Conservation (phyloP, 2,888 invertebrate genomes). For the Clostera curtula region DNA sequence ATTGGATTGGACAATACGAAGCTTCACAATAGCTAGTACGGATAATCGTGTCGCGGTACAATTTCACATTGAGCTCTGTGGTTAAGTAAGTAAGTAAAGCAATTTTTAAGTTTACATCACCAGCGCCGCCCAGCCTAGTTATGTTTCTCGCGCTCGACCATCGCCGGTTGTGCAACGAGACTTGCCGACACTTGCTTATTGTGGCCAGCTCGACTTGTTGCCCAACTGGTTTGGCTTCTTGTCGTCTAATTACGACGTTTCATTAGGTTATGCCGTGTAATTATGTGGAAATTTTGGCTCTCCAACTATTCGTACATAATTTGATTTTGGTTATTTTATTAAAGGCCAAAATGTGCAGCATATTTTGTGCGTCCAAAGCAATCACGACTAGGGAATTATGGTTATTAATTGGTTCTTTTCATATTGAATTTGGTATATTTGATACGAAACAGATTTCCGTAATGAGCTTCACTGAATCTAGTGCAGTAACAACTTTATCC, state of each 20-base stretch:
- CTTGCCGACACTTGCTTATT: slow-evolving; percentile 70
- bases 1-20: too few relatives aligned
- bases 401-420: too few relatives aligned
- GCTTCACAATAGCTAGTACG: too few relatives aligned
- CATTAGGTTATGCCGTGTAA: slow-evolving; percentile 46
- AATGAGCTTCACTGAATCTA: too few relatives aligned
- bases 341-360: too few relatives aligned
- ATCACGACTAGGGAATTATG: too few relatives aligned
- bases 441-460: too few relatives aligned
- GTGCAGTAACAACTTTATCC: too few relatives aligned
- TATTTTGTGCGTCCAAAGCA: too few relatives aligned
- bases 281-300: slow-evolving; percentile 33
- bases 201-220: slow-evolving; percentile 61
- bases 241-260: slow-evolving; percentile 62
- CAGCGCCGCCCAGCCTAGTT: slow-evolving; percentile 69
- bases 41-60: too few relatives aligned
- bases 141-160: slow-evolving; percentile 72
- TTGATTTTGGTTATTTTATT: too few relatives aligned
- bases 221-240: slow-evolving; percentile 65
- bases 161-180: slow-evolving; percentile 65
- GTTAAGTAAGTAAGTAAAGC: slow-evolving; percentile 72
- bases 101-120: slow-evolving; percentile 74
- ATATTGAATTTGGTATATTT: too few relatives aligned
- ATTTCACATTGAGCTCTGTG: slow-evolving; percentile 60
- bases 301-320: slow-evolving; percentile 8